phyloP scores from a whole-genome alignment of 2,888 invertebrate genomes.

The Beris morrisii region DNA sequence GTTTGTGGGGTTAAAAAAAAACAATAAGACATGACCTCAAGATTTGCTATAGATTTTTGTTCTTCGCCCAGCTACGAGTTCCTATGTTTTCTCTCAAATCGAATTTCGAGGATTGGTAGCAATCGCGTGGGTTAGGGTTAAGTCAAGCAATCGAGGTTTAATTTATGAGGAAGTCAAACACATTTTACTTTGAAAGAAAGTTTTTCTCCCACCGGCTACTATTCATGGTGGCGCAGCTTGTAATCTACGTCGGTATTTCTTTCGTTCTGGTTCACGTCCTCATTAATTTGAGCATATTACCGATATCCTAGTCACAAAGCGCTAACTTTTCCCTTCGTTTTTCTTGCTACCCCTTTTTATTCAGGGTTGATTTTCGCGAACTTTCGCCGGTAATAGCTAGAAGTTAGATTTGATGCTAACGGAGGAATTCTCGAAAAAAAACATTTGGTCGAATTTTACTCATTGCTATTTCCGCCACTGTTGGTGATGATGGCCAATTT shows the following conservation, averaged over 20 bases:
- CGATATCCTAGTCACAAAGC: slow-evolving; percentile 1
- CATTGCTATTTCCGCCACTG: no score
- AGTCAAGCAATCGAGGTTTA: slow-evolving; percentile 6
- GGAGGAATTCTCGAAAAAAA: slow-evolving; percentile 4
- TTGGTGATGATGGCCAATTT: no score
- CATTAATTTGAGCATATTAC: slow-evolving; percentile 22
- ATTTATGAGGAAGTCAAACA: slow-evolving; percentile 3
- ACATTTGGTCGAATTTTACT: not conserved
- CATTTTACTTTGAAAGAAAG: slow-evolving; percentile 11
- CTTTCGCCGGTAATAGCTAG: not conserved
- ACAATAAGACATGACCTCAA: no score
- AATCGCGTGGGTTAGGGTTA: no score
- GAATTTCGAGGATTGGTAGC: no score
- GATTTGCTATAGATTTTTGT: no score
- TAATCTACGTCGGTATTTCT: slow-evolving; percentile 11
- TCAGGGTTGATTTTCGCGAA: not conserved
- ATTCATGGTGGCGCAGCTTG: not conserved
- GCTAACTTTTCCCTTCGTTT: slow-evolving; percentile 5
- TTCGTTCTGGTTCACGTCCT: slow-evolving; percentile 16
- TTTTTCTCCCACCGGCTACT: slow-evolving; percentile 2
- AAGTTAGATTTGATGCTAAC: slow-evolving; percentile 16
- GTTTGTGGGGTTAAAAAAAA: no score
- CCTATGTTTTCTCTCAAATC: no score
- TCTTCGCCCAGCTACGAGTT: no score
- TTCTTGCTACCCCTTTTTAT: slow-evolving; percentile 9